phyloP scores from a whole-genome alignment of 2,797 vertebrate genomes.

The Silurus lanzhouensis region DNA sequence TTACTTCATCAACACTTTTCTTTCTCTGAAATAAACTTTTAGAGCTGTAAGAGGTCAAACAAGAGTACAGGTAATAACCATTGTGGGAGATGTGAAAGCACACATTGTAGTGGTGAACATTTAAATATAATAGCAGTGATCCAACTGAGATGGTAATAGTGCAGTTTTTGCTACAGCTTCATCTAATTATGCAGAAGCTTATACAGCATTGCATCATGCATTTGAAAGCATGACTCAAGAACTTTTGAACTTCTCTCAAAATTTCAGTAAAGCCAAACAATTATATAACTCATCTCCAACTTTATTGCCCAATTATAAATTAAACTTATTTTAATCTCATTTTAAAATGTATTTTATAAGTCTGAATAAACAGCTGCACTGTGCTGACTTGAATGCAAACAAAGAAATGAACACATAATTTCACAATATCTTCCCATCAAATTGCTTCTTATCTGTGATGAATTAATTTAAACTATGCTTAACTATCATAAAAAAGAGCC shows the following conservation, averaged over 20 bases:
- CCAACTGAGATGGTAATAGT: background rate
- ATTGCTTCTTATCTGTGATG: background rate
- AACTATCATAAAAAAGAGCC: background rate
- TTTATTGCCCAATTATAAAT: background rate
- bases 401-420: too few relatives aligned
- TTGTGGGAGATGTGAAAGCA: background rate
- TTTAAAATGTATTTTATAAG: background rate
- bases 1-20: background rate
- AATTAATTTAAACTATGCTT: background rate
- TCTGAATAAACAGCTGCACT: background rate
- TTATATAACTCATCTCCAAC: background rate
- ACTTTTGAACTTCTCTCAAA: background rate
- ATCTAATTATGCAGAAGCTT: background rate
- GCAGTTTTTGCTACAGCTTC: background rate
- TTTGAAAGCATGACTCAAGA: background rate
- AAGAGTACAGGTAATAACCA: background rate
- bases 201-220: background rate
- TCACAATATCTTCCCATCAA: background rate
- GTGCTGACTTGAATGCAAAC: background rate
- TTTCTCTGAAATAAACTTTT: background rate
- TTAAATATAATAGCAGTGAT: background rate
- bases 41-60: background rate
- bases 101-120: background rate
- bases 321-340: too few relatives aligned
- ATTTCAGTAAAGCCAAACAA: background rate